These are phyloP conservation scores for Chironomus tentans DNA, from an alignment of 2,888 invertebrate species.

Conservation along the genomic window DNA sequence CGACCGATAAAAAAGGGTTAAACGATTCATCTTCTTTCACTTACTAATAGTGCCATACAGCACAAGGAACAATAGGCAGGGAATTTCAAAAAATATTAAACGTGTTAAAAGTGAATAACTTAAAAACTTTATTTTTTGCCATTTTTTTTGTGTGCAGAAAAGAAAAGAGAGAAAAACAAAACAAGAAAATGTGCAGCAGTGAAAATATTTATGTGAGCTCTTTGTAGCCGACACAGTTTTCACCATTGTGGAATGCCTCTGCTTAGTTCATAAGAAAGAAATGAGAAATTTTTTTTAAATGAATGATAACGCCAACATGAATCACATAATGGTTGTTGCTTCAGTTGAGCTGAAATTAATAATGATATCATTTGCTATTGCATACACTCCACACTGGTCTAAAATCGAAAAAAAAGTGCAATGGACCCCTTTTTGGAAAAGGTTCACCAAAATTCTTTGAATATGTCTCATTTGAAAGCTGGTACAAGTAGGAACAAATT, in stretches of 20 bases:
- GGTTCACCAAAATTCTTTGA: too few relatives aligned
- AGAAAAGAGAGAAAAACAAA: not conserved
- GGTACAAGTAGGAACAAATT: too few relatives aligned
- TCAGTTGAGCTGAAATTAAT: not conserved
- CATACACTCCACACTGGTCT: too few relatives aligned
- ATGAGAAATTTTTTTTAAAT: not conserved
- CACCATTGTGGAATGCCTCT: conserved; percentile 7
- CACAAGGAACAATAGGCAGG: not conserved
- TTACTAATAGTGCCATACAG: too few relatives aligned
- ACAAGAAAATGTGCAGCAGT: not conserved
- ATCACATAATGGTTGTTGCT: not conserved
- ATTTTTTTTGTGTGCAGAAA: not conserved
- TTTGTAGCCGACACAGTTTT: conserved; percentile 10
- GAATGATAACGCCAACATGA: conserved; percentile 7
- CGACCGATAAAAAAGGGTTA: not conserved
- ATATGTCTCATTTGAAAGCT: too few relatives aligned
- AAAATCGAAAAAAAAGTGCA: too few relatives aligned
- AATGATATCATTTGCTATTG: not conserved
- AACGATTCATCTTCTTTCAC: not conserved
- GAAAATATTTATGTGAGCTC: not conserved
- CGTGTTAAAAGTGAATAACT: not conserved
- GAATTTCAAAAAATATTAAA: not conserved
- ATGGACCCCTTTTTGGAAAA: too few relatives aligned
- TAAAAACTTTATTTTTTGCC: not conserved
- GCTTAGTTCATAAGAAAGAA: not conserved